A percentile compares a stretch with the other conserved stretches of the same genome.
phyloP scores from a whole-genome alignment of 2,888 invertebrate genomes.

The Patella ulyssiponensis region DNA sequence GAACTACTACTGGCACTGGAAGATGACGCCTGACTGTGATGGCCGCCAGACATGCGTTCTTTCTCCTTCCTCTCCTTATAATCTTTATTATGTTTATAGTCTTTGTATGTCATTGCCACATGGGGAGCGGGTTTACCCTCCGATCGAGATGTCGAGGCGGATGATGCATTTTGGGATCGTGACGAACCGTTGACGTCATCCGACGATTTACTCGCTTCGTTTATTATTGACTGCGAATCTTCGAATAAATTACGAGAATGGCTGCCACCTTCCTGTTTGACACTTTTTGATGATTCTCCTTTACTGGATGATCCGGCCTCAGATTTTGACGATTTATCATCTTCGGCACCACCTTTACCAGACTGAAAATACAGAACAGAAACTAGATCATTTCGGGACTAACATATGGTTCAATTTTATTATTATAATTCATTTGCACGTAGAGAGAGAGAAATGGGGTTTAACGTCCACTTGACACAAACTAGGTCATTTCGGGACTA shows the following conservation, averaged over 20 bases:
- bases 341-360: constrained; percentile 25
- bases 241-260: background rate
- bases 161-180: background rate
- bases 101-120: constrained; percentile 25
- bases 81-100: constrained; percentile 30
- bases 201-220: background rate
- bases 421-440: background rate
- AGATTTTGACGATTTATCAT: background rate
- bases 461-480: too few relatives aligned
- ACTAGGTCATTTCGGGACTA: too few relatives aligned
- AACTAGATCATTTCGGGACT: background rate
- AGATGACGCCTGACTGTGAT: constrained; percentile 23
- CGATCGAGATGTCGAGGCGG: background rate
- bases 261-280: background rate
- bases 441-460: background rate
- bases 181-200: background rate
- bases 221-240: constrained; percentile 11
- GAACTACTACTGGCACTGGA: constrained; percentile 19
- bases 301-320: background rate
- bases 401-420: background rate
- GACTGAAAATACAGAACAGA: constrained; percentile 24
- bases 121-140: constrained; percentile 6
- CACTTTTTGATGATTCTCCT: constrained; percentile 17
- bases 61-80: constrained; percentile 19
- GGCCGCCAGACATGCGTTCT: constrained; percentile 8